Base-by-base conservation (phyloP, 2,888 invertebrate species). In the Xestobium rufovillosum region DNA sequence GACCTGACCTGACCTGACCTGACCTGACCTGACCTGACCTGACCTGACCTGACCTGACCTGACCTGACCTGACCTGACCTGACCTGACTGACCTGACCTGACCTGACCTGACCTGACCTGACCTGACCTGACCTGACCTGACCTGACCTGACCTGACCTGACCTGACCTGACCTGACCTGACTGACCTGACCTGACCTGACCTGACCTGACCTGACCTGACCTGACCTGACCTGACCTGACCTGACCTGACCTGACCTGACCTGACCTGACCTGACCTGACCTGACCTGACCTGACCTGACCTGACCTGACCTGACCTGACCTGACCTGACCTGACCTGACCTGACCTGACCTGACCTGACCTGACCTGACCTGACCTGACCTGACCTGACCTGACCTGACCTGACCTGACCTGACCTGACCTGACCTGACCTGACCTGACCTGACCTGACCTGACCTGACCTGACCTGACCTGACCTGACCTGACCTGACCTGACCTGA, bases 401-500 rank as follows among this genome's bases (percentile, higher is more conserved):
- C 36, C 30, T 33, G 38, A 38, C 38, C 33, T 33, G 33, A 34
- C 34, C 66, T 65, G 67, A 61, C 68, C 67, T 69, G 68, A 69
- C 68, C 56, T 66, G 68, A 69, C 69, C 65, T 65, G 68, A 68
- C 69, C 67, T 67, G 68, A 68, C 68, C 66, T 65, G 63, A 54
- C 53, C 62, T 61, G 65, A 63, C 63, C 61, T 65, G 65, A 63
- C 65, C 64, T 60, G 53, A 60, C 59, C 57, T 56, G 44, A 67
- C 57, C 56, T 52, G 56, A 57, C 60, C 55, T 60, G 61, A 63
- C 65, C 65, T 67, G 65, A 67, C 65, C 67, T 68, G 68, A 68
- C 62, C 57, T 55, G 59, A 49, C 56, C 59, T 56, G 60, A 65
- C 63, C 66, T 65, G 61, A 67, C 63, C 61, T 57, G 61, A 56